Evolutionary conservation across 1,140 invertebrate species (phyloP).

Genomic region (Procambarus virginalis): DNA sequence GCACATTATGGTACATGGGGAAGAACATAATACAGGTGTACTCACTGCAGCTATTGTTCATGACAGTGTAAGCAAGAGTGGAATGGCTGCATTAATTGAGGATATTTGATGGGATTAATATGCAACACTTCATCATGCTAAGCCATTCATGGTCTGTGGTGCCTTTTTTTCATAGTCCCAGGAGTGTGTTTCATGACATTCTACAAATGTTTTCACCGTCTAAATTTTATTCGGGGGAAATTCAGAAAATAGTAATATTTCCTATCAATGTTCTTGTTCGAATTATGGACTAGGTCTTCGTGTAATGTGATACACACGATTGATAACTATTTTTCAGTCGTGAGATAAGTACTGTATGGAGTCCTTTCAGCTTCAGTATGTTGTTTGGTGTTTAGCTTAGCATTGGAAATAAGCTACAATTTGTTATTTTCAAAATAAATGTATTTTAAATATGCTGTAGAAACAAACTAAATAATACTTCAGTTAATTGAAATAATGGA

Average conservation of each 20-base stretch:
- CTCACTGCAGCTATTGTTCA: not conserved
- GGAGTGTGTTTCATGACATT: slow-evolving; percentile 2
- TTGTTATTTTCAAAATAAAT: too few species aligned
- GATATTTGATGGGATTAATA: not conserved
- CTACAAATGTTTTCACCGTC: slow-evolving; percentile 5
- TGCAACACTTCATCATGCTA: slow-evolving; percentile 8
- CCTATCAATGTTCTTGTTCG: not conserved
- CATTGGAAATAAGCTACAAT: too few species aligned
- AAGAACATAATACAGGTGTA: not conserved
- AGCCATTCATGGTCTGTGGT: slow-evolving; percentile 28
- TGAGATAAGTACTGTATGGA: too few species aligned
- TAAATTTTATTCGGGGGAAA: slow-evolving; percentile 14
- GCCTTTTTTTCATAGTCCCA: slow-evolving; percentile 25
- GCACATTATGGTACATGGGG: not conserved
- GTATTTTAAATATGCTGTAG: too few species aligned
- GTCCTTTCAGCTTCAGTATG: too few species aligned
- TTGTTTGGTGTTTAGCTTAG: too few species aligned
- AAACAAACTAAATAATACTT: too few species aligned
- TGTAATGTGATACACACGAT: not conserved
- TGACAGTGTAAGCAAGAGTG: not conserved
- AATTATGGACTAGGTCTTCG: not conserved
- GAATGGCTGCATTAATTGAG: not conserved
- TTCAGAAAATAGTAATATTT: not conserved
- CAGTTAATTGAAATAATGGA: too few species aligned
- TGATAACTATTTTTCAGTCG: too few species aligned